Evolutionary conservation across 2,888 invertebrate species (phyloP), one percentile per base, ranked within the genome.

Genomic region (Aelia acuminata): DNA sequence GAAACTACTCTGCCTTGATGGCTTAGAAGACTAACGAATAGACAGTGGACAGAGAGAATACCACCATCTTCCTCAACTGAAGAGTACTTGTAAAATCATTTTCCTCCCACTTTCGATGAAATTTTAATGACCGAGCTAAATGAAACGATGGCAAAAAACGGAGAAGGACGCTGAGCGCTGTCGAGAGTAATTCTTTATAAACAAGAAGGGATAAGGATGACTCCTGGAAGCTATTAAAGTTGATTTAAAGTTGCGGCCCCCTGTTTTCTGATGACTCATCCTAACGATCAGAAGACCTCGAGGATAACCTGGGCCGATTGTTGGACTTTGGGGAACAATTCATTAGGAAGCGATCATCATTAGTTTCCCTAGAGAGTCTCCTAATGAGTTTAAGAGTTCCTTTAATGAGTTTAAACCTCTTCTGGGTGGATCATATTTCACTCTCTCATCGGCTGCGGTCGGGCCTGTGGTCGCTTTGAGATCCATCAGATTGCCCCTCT

Each of bases 341-440:
- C 85, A 53, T 85, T 85, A 50, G 43, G 43, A 47, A 80, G 43
- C 80, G 80, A 80, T 80, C 80, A 80, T 85, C 85, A 85, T 85
- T 85, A 85, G 85, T 39, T 57, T 53, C 85, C 13, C 85, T 43
- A 13, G 80, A 80, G 80, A 80, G 80, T 80, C 80, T 80, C 43
- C 43, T 85, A 85, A 85, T 85, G 85, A 85, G 85, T 85, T 85
- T 85, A 85, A 85, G 85, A 85, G 50, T 85, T 85, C 49, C 85
- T 85, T 53, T 53, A 53, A 85, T 53, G 50, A 53, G 50, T 85
- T 85, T 53, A 50, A 80, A 80, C 43, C 80, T 80, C 80, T 80
- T 80, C 80, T 43, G 22, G 80, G 43, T n/a, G 47, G 80, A 53
- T 85, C 85, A 85, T 85, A 85, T 85, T 85, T 84, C 85, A 39